Conservation (phyloP, 2,113 vertebrate species). For the Onychostoma macrolepis region DNA sequence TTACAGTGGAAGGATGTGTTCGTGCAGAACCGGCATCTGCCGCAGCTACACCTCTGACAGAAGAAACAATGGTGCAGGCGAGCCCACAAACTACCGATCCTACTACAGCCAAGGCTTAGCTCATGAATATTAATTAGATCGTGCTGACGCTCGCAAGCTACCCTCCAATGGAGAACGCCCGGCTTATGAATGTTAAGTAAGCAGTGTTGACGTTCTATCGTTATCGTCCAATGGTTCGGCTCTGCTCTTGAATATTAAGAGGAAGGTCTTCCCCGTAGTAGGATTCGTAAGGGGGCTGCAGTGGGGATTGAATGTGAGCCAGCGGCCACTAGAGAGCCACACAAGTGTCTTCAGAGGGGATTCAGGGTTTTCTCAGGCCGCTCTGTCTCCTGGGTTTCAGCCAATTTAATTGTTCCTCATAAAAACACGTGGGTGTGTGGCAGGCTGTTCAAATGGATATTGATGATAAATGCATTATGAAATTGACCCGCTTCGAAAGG, state of each 20-base stretch:
- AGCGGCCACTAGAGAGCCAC: conserved; percentile 21
- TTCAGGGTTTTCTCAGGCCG: conserved; percentile 17
- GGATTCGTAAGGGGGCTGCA: conserved; percentile 1
- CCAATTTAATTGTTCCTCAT: conserved; percentile 21
- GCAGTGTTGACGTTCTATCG: background rate
- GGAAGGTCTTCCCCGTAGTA: background rate
- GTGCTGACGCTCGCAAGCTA: background rate
- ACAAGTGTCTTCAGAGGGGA: conserved; percentile 14
- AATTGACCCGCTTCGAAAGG: background rate
- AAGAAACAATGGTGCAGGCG: conserved; percentile 60
- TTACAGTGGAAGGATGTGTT: background rate
- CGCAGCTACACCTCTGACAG: conserved; percentile 45
- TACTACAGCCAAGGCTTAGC: background rate
- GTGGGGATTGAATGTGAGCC: background rate
- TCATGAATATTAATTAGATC: conserved; percentile 16
- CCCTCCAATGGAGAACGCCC: background rate
- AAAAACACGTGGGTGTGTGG: conserved; percentile 3
- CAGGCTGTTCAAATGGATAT: background rate
- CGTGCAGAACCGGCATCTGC: conserved; percentile 44
- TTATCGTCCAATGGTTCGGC: background rate
- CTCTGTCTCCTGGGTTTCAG: conserved; percentile 21
- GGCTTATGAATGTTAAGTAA: background rate
- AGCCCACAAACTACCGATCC: background rate
- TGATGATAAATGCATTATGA: background rate
- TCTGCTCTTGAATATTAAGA: background rate